Percentiles rank a stretch among this genome's conserved stretches.
phyloP scores from a whole-genome alignment of 2,113 vertebrate species.

The Delphinapterus leucas region DNA sequence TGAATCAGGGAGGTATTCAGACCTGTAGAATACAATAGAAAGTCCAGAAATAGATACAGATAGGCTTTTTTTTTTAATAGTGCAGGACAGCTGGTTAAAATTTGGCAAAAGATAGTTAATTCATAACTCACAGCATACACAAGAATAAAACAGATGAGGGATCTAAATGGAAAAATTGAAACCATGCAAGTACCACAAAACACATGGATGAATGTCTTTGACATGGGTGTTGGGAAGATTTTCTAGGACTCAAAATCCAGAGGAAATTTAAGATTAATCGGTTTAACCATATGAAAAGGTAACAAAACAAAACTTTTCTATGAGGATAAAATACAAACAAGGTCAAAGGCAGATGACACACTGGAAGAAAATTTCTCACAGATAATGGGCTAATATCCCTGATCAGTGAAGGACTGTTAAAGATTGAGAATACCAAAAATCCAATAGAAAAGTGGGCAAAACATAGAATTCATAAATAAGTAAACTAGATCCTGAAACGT shows the following conservation, averaged over 20 bases:
- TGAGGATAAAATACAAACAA: not conserved
- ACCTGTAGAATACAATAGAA: not conserved
- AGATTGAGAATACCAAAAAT: not conserved
- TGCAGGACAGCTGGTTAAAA: not conserved
- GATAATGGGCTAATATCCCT: not conserved
- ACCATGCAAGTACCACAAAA: not conserved
- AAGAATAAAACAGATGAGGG: not conserved
- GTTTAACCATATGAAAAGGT: not conserved
- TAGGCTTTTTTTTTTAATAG: not conserved
- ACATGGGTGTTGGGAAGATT: not conserved
- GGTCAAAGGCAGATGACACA: not conserved
- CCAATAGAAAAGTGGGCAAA: not conserved
- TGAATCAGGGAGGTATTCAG: not conserved
- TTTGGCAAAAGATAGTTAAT: not conserved
- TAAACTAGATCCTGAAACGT: not conserved
- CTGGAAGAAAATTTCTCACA: not conserved
- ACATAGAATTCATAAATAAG: not conserved
- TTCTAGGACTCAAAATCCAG: not conserved
- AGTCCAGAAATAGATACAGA: not conserved
- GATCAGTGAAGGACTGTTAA: not conserved
- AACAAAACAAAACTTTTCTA: not conserved
- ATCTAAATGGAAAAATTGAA: not conserved
- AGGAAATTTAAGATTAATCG: not conserved
- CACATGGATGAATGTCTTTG: not conserved
- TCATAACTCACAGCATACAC: not conserved